phyloP scores from a whole-genome alignment of 2,888 invertebrate genomes.

The Lasioglossum malachurum region DNA sequence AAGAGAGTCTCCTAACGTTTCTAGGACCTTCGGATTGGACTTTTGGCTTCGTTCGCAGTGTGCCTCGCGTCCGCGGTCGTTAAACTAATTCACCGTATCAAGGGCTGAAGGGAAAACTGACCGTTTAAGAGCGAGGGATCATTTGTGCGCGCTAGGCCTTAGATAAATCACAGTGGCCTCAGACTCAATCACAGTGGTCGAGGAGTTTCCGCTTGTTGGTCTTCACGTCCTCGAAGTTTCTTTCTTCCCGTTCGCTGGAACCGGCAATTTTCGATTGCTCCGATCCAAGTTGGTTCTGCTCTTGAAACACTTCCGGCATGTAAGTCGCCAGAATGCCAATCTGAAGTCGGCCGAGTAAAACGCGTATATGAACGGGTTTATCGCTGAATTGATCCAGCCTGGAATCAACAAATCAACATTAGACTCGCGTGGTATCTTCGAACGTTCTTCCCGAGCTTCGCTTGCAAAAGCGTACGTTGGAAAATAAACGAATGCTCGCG shows the following conservation, averaged over 20 bases:
- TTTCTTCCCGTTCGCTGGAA: conserved; percentile 69
- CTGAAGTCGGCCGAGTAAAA: conserved; percentile 95
- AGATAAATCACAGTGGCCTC: conserved; percentile 51
- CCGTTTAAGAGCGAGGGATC: not conserved
- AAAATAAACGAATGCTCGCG: not conserved
- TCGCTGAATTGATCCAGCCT: conserved; percentile 95
- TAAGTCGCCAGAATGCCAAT: conserved; percentile 94
- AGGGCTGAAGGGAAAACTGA: not conserved
- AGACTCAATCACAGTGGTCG: conserved; percentile 19
- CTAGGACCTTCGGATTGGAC: not conserved
- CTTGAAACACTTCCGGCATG: conserved; percentile 89
- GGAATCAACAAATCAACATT: conserved; percentile 46
- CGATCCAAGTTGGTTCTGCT: conserved; percentile 82
- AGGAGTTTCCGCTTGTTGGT: conserved; percentile 12
- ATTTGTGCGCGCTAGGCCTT: conserved; percentile 11
- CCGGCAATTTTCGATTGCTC: conserved; percentile 65
- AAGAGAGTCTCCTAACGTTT: not conserved
- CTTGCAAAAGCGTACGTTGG: not conserved
- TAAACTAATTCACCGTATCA: not conserved
- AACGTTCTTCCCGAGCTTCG: not conserved
- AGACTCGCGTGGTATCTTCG: not conserved
- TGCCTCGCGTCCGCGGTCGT: not conserved
- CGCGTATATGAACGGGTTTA: conserved; percentile 96
- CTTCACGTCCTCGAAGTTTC: conserved; percentile 69
- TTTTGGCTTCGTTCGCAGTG: not conserved